Conservation (phyloP, 2,113 vertebrate genomes). For the Pungitius pungitius region DNA sequence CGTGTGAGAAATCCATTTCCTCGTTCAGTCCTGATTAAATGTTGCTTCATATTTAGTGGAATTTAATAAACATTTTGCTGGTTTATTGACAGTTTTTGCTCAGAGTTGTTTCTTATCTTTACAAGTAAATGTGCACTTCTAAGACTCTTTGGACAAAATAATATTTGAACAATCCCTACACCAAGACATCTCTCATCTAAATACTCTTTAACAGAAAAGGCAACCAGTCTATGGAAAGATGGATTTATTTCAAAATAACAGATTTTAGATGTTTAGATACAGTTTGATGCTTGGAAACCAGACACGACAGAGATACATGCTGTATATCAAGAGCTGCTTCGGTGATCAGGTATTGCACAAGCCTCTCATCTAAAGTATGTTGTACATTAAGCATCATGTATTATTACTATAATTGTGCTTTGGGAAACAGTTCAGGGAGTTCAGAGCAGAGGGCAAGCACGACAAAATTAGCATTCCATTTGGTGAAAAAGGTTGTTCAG, state of each 20-base stretch:
- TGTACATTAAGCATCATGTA: conserved; percentile 42
- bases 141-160: neutral
- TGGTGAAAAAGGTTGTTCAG: conserved; percentile 14
- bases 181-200: neutral
- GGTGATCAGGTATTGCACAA: conserved; percentile 54
- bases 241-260: conserved; percentile 79
- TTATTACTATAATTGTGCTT: conserved; percentile 52
- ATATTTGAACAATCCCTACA: neutral
- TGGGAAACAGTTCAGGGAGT: conserved; percentile 7
- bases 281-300: conserved; percentile 52
- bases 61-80: neutral
- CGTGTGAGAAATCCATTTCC: neutral
- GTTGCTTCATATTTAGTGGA: neutral
- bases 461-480: conserved; percentile 37
- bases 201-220: neutral
- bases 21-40: neutral
- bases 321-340: conserved; percentile 60
- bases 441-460: conserved; percentile 32
- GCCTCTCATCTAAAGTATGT: conserved; percentile 53
- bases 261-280: conserved; percentile 50
- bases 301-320: conserved; percentile 69
- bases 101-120: neutral
- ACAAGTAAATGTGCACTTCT: neutral
- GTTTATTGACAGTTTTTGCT: neutral
- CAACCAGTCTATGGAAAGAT: conserved; percentile 59